A percentile compares a stretch with the other conserved stretches of the same genome.
phyloP scores from a whole-genome alignment of 2,113 vertebrate genomes.

The Chlorodrepanis virens region DNA sequence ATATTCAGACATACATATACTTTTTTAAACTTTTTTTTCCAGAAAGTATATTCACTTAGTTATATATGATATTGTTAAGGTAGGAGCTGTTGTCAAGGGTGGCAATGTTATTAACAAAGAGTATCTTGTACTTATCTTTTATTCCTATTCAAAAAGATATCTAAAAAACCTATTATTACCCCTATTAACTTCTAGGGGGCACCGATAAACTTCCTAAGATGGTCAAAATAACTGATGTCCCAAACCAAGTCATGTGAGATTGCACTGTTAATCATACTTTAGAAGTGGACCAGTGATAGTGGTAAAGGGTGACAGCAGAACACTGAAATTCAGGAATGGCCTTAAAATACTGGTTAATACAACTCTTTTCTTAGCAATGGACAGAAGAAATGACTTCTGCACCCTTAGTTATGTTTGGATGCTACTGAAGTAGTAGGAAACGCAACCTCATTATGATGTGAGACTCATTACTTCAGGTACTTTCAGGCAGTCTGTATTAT shows the following conservation, averaged over 20 bases:
- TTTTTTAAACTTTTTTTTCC: background rate
- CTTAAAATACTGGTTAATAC: background rate
- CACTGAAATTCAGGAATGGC: background rate
- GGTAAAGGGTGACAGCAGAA: background rate
- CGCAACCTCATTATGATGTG: background rate
- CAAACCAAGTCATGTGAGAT: background rate
- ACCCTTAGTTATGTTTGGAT: background rate
- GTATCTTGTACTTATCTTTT: background rate
- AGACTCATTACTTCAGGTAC: background rate
- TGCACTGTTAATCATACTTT: background rate
- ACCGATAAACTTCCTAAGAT: background rate
- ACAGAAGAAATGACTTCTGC: background rate
- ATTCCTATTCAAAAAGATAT: background rate
- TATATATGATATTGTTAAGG: background rate
- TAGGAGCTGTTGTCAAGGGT: background rate
- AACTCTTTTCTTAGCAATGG: background rate
- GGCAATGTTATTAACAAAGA: background rate
- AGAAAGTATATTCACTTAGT: fast-evolving
- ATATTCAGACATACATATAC: background rate
- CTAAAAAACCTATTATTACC: background rate
- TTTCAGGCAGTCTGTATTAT: background rate
- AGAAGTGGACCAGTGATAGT: background rate
- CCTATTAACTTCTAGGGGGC: background rate
- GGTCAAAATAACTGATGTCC: background rate
- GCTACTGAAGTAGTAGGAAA: background rate